A percentile compares a stretch with the other conserved stretches of the same genome.
Conservation (phyloP, 2,888 invertebrate species). For the Gasteruption jaculator region DNA sequence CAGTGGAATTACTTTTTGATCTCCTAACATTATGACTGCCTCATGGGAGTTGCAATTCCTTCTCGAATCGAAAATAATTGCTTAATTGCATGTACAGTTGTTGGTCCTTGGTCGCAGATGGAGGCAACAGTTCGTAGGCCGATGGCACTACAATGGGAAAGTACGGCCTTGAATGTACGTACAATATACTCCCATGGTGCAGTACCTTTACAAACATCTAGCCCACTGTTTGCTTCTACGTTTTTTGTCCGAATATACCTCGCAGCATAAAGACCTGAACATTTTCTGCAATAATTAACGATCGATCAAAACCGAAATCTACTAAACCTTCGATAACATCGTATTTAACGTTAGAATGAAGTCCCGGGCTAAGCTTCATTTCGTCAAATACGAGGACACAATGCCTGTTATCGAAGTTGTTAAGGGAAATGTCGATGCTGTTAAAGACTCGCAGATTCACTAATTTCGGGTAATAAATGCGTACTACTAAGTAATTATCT, state of each 20-base stretch:
- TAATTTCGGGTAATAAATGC: slow-evolving; percentile 54
- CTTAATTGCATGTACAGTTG: slow-evolving; percentile 11
- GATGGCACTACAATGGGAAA: slow-evolving; percentile 6
- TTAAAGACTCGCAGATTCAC: slow-evolving; percentile 51
- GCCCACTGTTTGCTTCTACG: slow-evolving; percentile 17
- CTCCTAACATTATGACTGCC: slow-evolving; percentile 2
- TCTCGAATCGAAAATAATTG: slow-evolving; percentile 2
- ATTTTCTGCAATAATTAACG: slow-evolving; percentile 16
- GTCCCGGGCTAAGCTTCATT: slow-evolving; percentile 13
- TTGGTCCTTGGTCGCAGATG: slow-evolving; percentile 11
- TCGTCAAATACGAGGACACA: slow-evolving; percentile 16
- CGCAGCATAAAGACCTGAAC: slow-evolving; percentile 19
- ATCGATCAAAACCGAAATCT: slow-evolving; percentile 17
- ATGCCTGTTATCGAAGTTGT: no score
- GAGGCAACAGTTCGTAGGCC: slow-evolving; percentile 13
- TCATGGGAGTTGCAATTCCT: background rate
- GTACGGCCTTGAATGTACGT: slow-evolving; percentile 13
- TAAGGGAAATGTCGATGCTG: slow-evolving; percentile 46
- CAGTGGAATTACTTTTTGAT: slow-evolving; percentile 10
- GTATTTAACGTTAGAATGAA: slow-evolving; percentile 5
- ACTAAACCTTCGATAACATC: slow-evolving; percentile 20
- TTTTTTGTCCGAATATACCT: slow-evolving; percentile 10
- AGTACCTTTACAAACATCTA: slow-evolving; percentile 15
- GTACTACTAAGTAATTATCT: no score
- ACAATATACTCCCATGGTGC: slow-evolving; percentile 15